Conservation (phyloP, 2,113 vertebrate species). For the Synodontis membranacea region DNA sequence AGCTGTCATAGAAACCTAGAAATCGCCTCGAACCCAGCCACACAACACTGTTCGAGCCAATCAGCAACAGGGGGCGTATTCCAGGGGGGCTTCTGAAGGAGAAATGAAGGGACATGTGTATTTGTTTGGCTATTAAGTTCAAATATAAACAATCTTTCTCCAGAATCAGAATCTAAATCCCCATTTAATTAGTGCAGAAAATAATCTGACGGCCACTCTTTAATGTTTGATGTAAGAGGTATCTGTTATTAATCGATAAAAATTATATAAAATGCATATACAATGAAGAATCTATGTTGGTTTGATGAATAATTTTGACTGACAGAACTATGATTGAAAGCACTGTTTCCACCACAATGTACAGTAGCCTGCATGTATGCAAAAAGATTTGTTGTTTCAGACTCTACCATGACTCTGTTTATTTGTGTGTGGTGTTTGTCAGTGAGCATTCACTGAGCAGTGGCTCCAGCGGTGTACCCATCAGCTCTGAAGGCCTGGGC, state of each 20-base stretch:
- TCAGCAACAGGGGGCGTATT: too few relatives aligned
- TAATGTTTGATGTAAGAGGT: neutral
- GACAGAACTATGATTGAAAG: neutral
- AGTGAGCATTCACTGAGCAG: conserved; percentile 69
- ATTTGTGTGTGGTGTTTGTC: conserved; percentile 30
- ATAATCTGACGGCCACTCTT: neutral
- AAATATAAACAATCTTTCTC: too few relatives aligned
- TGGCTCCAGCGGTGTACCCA: conserved; percentile 58
- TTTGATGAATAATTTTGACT: neutral
- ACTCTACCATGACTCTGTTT: neutral
- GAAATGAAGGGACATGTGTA: too few relatives aligned
- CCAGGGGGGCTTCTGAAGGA: too few relatives aligned
- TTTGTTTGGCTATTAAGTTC: too few relatives aligned
- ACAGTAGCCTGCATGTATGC: neutral
- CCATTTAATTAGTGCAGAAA: neutral
- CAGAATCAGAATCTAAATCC: too few relatives aligned
- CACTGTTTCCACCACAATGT: neutral
- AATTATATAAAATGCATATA: neutral
- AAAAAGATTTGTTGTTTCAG: too few relatives aligned
- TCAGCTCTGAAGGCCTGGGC: conserved; percentile 74
- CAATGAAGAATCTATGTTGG: neutral
- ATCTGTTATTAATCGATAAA: neutral
- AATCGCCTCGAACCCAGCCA: too few relatives aligned
- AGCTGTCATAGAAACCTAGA: too few relatives aligned
- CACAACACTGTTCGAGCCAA: too few relatives aligned